A percentile compares a stretch with the other conserved stretches of the same genome.
These are phyloP conservation scores for Pituophis catenifer DNA, from an alignment of 2,113 vertebrate genomes.

Conservation along the genomic window DNA sequence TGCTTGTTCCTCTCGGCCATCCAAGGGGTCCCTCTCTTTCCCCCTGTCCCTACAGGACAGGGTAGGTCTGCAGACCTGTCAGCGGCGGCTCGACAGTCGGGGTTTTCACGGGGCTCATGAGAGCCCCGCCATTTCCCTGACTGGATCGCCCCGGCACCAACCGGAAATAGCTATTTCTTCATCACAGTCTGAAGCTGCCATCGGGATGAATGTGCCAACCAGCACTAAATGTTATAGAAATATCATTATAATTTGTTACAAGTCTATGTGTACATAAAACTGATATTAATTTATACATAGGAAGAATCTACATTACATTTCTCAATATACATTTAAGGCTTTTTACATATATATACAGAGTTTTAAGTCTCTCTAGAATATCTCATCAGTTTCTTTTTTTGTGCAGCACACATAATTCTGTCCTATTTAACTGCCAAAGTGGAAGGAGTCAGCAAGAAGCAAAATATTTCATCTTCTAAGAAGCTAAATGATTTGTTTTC, in stretches of 20 bases:
- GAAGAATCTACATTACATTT: neutral
- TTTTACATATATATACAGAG: neutral
- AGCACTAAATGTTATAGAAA: neutral
- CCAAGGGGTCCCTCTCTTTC: too few species aligned
- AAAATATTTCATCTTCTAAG: neutral
- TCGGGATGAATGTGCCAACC: neutral
- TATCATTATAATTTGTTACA: neutral
- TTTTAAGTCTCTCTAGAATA: neutral
- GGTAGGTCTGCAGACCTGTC: too few species aligned
- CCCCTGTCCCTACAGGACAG: too few species aligned
- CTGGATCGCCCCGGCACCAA: too few species aligned
- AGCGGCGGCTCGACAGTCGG: too few species aligned
- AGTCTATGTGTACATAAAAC: neutral
- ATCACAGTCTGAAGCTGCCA: neutral
- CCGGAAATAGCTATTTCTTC: neutral
- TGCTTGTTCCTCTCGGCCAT: too few species aligned
- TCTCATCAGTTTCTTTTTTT: neutral
- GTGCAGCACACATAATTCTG: neutral
- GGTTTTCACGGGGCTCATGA: too few species aligned
- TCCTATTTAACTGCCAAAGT: neutral
- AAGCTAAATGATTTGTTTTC: neutral
- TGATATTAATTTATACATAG: neutral
- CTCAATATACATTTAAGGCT: neutral
- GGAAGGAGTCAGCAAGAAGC: too few species aligned
- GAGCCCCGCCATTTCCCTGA: too few species aligned